Percentiles rank a stretch among this genome's conserved stretches.
Evolutionary conservation across 2,797 vertebrate species (phyloP).

Genomic region (Phylloscopus collybita): DNA sequence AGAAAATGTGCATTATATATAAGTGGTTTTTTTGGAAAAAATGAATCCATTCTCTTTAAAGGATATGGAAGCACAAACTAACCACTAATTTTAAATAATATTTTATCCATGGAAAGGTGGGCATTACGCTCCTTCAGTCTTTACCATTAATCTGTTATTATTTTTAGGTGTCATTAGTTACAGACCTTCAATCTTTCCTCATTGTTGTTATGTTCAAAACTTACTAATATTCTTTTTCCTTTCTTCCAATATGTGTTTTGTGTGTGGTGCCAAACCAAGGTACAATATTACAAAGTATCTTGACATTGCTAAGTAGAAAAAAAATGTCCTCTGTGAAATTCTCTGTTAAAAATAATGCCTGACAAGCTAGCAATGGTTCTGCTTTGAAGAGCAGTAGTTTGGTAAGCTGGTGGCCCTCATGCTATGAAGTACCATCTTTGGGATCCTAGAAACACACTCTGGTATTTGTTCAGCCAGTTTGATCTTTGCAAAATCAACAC

Average conservation of each 20-base stretch:
- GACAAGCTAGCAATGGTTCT: background rate
- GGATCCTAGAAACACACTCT: background rate
- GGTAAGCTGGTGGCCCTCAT: background rate
- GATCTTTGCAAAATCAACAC: background rate
- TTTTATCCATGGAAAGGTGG: background rate
- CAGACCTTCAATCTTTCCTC: background rate
- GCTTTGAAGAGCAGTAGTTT: background rate
- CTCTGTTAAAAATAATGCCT: background rate
- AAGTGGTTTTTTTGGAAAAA: background rate
- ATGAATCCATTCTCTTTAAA: background rate
- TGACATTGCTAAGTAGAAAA: background rate
- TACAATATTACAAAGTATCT: background rate
- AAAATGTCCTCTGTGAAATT: background rate
- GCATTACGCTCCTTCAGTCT: background rate
- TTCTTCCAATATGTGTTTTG: background rate
- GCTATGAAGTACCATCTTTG: background rate
- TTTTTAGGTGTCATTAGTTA: background rate
- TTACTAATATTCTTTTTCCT: background rate
- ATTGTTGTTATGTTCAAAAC: background rate
- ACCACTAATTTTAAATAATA: background rate
- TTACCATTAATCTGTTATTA: background rate
- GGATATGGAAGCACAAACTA: background rate
- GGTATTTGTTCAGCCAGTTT: background rate
- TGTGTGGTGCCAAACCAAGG: background rate
- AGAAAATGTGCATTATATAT: background rate